Evolutionary conservation across 2,888 invertebrate genomes (phyloP).

Genomic region (Hirtodrosophila trivittata): DNA sequence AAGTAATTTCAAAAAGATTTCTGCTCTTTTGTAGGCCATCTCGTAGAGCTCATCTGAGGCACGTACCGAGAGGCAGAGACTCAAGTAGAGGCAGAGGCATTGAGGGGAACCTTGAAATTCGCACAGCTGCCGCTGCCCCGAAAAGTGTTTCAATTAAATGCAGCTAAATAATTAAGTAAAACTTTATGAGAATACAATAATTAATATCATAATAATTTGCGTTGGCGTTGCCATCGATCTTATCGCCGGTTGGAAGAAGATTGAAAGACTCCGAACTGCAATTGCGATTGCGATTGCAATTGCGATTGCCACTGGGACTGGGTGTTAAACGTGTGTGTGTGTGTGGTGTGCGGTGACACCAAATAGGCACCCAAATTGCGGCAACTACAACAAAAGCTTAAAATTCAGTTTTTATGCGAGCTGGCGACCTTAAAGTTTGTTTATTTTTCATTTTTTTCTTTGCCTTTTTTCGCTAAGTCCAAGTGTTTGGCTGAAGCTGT

Average conservation of each 20-base stretch:
- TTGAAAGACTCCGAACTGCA: no score
- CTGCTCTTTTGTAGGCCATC: conserved; percentile 49
- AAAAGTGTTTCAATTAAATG: conserved; percentile 73
- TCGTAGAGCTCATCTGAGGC: conserved; percentile 27
- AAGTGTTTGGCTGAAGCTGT: not conserved
- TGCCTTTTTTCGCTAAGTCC: conserved; percentile 27
- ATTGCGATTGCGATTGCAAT: conserved; percentile 16
- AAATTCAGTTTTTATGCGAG: conserved; percentile 66
- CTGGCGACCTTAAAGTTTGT: conserved; percentile 61
- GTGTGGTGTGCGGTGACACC: conserved; percentile 60
- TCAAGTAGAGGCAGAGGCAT: not conserved
- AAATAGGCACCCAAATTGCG: conserved; percentile 71
- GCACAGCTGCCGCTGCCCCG: conserved; percentile 33
- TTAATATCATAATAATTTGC: conserved; percentile 70
- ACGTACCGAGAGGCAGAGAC: conserved; percentile 30
- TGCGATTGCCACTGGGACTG: conserved; percentile 26
- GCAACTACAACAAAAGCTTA: conserved; percentile 61
- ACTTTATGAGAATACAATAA: conserved; percentile 59
- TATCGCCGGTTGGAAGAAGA: conserved; percentile 33
- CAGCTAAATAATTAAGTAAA: conserved; percentile 55
- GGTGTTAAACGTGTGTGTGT: conserved; percentile 12
- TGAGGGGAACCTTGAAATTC: conserved; percentile 54
- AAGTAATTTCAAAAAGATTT: conserved; percentile 20
- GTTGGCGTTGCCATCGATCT: conserved; percentile 68
- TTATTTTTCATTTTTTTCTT: conserved; percentile 40